phyloP scores from a whole-genome alignment of 2,888 invertebrate species.

The Lordiphosa fenestrarum region DNA sequence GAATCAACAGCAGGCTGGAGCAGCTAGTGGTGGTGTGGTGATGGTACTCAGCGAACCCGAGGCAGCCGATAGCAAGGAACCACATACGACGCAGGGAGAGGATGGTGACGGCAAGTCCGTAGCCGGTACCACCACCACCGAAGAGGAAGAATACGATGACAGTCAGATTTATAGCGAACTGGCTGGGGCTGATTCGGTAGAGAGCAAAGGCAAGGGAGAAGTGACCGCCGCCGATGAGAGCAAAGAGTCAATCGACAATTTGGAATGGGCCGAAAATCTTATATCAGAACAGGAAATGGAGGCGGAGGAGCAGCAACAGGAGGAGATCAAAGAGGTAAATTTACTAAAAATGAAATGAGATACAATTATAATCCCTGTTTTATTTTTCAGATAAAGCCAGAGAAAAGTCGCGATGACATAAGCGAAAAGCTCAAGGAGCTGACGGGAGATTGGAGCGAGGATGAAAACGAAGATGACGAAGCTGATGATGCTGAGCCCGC shows the following conservation, averaged over 20 bases:
- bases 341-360: too few relatives aligned
- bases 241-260: conserved; percentile 76
- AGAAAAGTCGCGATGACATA: conserved; percentile 73
- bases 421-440: conserved; percentile 77
- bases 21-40: conserved; percentile 77
- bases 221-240: conserved; percentile 62
- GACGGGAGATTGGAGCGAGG: conserved; percentile 80
- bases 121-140: conserved; percentile 60
- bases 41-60: conserved; percentile 79
- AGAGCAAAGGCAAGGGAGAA: conserved; percentile 40
- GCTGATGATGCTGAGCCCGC: conserved; percentile 38
- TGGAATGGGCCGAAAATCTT: conserved; percentile 79
- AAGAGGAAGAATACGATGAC: conserved; percentile 71
- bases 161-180: conserved; percentile 75
- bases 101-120: conserved; percentile 49
- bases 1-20: conserved; percentile 78
- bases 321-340: conserved; percentile 62
- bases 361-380: neutral
- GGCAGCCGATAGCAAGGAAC: conserved; percentile 25
- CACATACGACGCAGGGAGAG: conserved; percentile 3
- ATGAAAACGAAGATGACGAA: conserved; percentile 76
- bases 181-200: conserved; percentile 42
- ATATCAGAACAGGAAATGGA: conserved; percentile 76
- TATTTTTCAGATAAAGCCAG: conserved; percentile 44
- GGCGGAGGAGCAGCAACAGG: conserved; percentile 38